Evolutionary conservation across 2,888 invertebrate genomes (phyloP), one percentile per base, ranked within the genome.

Genomic region (Agrochola macilenta): DNA sequence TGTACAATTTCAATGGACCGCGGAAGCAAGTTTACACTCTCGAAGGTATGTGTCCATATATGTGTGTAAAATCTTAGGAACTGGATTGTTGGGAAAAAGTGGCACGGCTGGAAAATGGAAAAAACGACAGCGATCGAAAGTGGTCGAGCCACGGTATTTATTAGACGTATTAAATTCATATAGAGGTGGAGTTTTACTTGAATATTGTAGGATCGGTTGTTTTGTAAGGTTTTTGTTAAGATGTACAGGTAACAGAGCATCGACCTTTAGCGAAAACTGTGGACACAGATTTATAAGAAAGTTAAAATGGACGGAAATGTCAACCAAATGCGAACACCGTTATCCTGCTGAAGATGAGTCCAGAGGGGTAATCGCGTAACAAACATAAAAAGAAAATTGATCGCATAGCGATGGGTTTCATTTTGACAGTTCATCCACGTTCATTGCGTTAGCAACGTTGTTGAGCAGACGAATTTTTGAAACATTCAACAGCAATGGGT

Each of bases 11-110:
- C 70, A 82, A 71, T 84, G 39, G 58, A 85, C 74, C 83, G 63
- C 83, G 82, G 77, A 80, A 78, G 76, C 69, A 2, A 76, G 46
- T 20, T 43, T 9, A 39, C 60, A 65, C 68, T 77, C 81, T 83
- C 82, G 70, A 73, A 72, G 63, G 76, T 64, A 57, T 52, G 68
- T 30, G 8, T 54, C 90, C 90, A 81, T 91, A 90, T 89, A 90
- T 68, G 88, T 63, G 66, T 76, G 80, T 87, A 79, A 75, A 87
- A 86, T 87, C 77, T 73, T 57, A 73, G 52, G 76, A 87, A 79
- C 76, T 80, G 84, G 69, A 30, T 46, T 14, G 69, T 69, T 69
- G 1, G 86, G 92, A 90, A 91, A 92, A 92, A 92, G 92, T 92
- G 90, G 90, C 72, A 65, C 35, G 76, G 74, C 83, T 39, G 78